Evolutionary conservation across 2,113 vertebrate species (phyloP).

Genomic region (Kryptolebias marmoratus): DNA sequence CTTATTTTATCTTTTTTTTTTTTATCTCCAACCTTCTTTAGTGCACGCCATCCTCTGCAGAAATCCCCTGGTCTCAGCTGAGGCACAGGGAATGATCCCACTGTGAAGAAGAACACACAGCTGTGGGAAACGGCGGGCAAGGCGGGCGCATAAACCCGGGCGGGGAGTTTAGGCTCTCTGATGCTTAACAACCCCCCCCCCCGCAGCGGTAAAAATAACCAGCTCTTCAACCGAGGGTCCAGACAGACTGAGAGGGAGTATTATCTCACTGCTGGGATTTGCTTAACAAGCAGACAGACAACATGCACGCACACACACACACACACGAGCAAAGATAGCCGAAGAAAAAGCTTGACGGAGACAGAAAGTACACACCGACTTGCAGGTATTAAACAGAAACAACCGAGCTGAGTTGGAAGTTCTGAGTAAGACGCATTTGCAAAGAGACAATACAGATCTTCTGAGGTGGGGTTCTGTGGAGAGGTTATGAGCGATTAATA

Average conservation of each 20-base stretch:
- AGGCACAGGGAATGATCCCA: slow-evolving; percentile 46
- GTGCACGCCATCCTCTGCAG: slow-evolving; percentile 33
- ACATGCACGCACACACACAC: slow-evolving; percentile 23
- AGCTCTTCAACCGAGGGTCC: slow-evolving; percentile 66
- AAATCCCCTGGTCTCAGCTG: slow-evolving; percentile 51
- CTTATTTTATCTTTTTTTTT: slow-evolving; percentile 52
- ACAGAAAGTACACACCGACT: slow-evolving; percentile 31
- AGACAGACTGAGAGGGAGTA: slow-evolving; percentile 74
- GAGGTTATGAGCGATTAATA: no score
- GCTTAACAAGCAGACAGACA: slow-evolving; percentile 69
- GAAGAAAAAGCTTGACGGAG: slow-evolving; percentile 30
- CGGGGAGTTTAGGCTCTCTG: slow-evolving; percentile 51
- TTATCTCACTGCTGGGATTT: slow-evolving; percentile 74
- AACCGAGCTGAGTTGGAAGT: background rate
- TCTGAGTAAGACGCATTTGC: no score
- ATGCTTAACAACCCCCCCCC: slow-evolving; percentile 54
- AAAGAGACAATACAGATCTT: no score
- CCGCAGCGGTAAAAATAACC: slow-evolving; percentile 78
- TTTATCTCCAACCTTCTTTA: slow-evolving; percentile 44
- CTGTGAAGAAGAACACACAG: slow-evolving; percentile 43
- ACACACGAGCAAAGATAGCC: background rate
- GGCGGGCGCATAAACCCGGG: slow-evolving; percentile 38
- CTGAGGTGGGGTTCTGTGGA: no score
- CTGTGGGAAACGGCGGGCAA: slow-evolving; percentile 35
- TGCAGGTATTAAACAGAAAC: slow-evolving; percentile 15